Percentiles rank a stretch among this genome's conserved stretches.
Evolutionary conservation across 2,888 invertebrate species (phyloP).

Genomic region (Drosophila paranaensis): DNA sequence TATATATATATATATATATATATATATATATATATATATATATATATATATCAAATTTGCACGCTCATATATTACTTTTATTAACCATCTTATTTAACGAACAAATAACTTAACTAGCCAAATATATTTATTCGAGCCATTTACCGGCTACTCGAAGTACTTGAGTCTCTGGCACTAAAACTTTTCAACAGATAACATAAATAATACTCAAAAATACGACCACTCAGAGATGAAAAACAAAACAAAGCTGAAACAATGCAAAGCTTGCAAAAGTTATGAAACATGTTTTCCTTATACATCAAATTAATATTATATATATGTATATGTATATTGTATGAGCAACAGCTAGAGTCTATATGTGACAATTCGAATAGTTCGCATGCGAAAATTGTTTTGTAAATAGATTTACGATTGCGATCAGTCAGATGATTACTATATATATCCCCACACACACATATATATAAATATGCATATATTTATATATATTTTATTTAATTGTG

Average conservation of each 20-base stretch:
- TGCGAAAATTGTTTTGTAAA: conserved; percentile 49
- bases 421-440: conserved; percentile 14
- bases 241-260: conserved; percentile 33
- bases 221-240: conserved; percentile 34
- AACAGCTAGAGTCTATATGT: conserved; percentile 41
- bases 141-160: conserved; percentile 55
- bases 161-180: conserved; percentile 70
- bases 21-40: conserved; percentile 9
- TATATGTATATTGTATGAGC: not conserved
- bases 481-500: conserved; percentile 8
- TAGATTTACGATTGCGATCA: conserved; percentile 46
- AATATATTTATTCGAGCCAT: conserved; percentile 21
- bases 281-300: conserved; percentile 20
- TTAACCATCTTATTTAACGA: not conserved
- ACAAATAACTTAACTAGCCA: conserved; percentile 33
- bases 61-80: conserved; percentile 19
- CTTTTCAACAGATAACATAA: conserved; percentile 36
- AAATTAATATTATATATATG: conserved; percentile 2
- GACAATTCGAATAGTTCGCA: conserved; percentile 56
- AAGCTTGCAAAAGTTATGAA: conserved; percentile 59
- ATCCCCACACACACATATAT: not conserved
- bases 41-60: conserved; percentile 3
- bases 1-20: not conserved
- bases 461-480: not conserved
- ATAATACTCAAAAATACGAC: conserved; percentile 74